Conservation (phyloP, 2,888 invertebrate genomes). For the Diabrotica balteata region DNA sequence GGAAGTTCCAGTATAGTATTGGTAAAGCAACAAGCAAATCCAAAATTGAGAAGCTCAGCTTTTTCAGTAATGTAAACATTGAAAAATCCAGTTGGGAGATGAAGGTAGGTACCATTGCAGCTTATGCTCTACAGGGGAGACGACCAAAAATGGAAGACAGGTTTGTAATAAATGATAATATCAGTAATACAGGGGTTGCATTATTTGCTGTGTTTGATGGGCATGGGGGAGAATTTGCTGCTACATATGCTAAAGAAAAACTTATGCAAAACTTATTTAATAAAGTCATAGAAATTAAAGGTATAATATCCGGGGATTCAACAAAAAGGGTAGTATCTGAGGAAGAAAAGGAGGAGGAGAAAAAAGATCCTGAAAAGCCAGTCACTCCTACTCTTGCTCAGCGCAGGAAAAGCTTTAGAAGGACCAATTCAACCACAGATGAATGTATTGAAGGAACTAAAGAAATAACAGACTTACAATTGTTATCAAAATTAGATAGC, state of each 20-base stretch:
- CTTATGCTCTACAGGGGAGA: constrained; percentile 89
- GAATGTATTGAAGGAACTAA: constrained; percentile 60
- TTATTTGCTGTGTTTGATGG: constrained; percentile 95
- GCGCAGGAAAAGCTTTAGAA: constrained; percentile 72
- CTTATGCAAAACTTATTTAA: constrained; percentile 81
- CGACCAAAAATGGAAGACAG: constrained; percentile 94
- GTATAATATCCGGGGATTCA: constrained; percentile 69
- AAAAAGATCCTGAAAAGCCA: constrained; percentile 58
- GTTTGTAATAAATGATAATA: constrained; percentile 86
- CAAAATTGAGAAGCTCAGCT: constrained; percentile 66
- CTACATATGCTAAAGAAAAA: constrained; percentile 89
- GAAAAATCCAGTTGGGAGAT: constrained; percentile 76
- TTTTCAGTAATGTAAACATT: constrained; percentile 65
- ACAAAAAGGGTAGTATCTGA: constrained; percentile 24
- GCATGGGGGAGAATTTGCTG: constrained; percentile 94
- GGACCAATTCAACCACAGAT: constrained; percentile 65
- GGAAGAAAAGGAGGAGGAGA: constrained; percentile 60
- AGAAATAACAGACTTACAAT: constrained; percentile 73
- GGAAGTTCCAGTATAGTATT: constrained; percentile 73
- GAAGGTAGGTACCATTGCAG: constrained; percentile 77
- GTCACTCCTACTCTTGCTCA: constrained; percentile 60
- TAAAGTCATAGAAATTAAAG: constrained; percentile 77
- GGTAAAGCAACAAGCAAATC: constrained; percentile 65
- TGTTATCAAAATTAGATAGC: constrained; percentile 69
- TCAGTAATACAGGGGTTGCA: constrained; percentile 84